Conservation (phyloP, 2,888 invertebrate genomes). For the Biston stratarius region DNA sequence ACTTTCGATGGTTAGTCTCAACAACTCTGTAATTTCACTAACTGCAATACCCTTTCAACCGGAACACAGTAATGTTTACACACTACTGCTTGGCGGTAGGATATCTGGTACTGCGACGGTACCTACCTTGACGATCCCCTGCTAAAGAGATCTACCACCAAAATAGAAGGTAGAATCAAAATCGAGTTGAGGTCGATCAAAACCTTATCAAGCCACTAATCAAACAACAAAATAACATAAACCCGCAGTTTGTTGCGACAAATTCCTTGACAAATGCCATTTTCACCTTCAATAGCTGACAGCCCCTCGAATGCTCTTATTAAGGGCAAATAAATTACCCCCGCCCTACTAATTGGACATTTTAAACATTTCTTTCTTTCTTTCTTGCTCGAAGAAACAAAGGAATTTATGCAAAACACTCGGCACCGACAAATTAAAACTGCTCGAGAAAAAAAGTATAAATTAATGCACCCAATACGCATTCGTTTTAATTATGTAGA, state of each 20-base stretch:
- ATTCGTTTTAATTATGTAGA: slow-evolving; percentile 79
- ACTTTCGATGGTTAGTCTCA: too few relatives aligned
- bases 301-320: slow-evolving; percentile 61
- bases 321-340: slow-evolving; percentile 79
- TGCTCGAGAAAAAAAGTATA: slow-evolving; percentile 71
- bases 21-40: too few relatives aligned
- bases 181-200: not conserved
- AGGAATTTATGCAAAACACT: slow-evolving; percentile 84
- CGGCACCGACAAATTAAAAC: slow-evolving; percentile 82
- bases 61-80: too few relatives aligned
- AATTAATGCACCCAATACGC: slow-evolving; percentile 82
- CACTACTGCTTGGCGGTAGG: too few relatives aligned
- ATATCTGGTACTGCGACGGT: too few relatives aligned
- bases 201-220: not conserved
- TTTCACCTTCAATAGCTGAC: slow-evolving; percentile 45
- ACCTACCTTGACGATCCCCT: too few relatives aligned
- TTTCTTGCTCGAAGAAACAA: slow-evolving; percentile 56
- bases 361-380: slow-evolving; percentile 60
- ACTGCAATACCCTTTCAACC: too few relatives aligned
- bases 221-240: slow-evolving; percentile 18
- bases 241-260: slow-evolving; percentile 18
- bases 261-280: slow-evolving; percentile 48
- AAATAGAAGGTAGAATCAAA: not conserved
- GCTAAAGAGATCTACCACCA: too few relatives aligned
- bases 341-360: slow-evolving; percentile 75